A percentile compares a stretch with the other conserved stretches of the same genome.
These are phyloP conservation scores for Euplagia quadripunctaria DNA, from an alignment of 2,888 invertebrate species.

Conservation along the genomic window DNA sequence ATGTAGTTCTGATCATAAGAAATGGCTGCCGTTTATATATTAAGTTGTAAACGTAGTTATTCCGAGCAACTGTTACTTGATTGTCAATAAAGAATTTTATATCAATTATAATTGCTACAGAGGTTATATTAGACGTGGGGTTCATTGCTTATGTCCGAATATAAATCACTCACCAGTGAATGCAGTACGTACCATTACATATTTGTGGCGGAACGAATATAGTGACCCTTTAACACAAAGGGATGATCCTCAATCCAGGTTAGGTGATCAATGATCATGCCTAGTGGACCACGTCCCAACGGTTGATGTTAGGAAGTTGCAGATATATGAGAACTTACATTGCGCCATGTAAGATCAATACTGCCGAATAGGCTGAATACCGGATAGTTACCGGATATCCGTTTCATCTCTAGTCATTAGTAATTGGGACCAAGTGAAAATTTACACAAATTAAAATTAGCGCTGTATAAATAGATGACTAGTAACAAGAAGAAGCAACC, in stretches of 20 bases:
- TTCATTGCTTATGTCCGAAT: neutral
- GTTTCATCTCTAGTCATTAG: too few relatives aligned
- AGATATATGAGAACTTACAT: too few relatives aligned
- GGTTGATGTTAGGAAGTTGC: too few relatives aligned
- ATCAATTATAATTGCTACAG: conserved; percentile 3
- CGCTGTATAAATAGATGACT: too few relatives aligned
- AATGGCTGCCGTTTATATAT: conserved; percentile 13
- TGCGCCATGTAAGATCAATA: too few relatives aligned
- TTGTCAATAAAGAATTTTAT: conserved; percentile 19
- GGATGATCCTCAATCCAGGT: neutral
- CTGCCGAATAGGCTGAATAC: too few relatives aligned
- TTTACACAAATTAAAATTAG: too few relatives aligned
- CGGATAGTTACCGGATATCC: too few relatives aligned
- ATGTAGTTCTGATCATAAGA: conserved; percentile 16
- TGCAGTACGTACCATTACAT: neutral
- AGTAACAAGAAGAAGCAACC: too few relatives aligned
- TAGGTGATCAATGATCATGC: too few relatives aligned
- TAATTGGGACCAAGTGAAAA: too few relatives aligned
- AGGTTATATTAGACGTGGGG: neutral
- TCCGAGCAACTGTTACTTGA: conserved; percentile 25
- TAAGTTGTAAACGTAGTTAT: conserved; percentile 29
- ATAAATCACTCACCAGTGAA: neutral
- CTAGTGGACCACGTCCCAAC: too few relatives aligned
- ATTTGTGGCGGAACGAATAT: neutral
- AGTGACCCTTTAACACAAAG: neutral